These are phyloP conservation scores for Horisme vitalbata DNA, from an alignment of 2,888 invertebrate genomes.

Conservation along the genomic window DNA sequence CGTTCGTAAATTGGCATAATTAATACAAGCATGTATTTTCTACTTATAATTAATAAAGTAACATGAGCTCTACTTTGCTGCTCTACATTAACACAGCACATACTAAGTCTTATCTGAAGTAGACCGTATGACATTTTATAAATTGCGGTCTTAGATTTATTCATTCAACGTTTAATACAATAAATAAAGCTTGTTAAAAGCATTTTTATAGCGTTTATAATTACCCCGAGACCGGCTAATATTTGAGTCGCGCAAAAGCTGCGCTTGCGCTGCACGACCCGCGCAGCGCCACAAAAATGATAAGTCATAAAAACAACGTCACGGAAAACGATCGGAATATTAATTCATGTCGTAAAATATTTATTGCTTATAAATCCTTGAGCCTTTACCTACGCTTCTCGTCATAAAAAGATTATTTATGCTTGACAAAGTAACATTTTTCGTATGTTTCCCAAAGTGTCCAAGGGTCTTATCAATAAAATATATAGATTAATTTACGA, in stretches of 20 bases:
- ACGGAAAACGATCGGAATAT: conserved; percentile 82
- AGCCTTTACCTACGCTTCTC: conserved; percentile 81
- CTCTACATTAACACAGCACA: conserved; percentile 10
- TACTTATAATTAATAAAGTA: conserved; percentile 4
- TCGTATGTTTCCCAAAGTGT: conserved; percentile 77
- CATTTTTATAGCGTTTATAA: conserved; percentile 71
- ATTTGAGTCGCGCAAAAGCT: conserved; percentile 56
- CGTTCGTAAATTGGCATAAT: conserved; percentile 12
- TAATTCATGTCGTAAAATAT: conserved; percentile 83
- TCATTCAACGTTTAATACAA: conserved; percentile 67
- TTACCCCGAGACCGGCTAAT: conserved; percentile 70
- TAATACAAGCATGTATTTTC: neutral
- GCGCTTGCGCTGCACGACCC: conserved; percentile 46
- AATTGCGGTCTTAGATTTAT: conserved; percentile 44
- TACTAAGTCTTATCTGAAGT: conserved; percentile 28
- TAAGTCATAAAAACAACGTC: conserved; percentile 82
- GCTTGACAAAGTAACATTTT: conserved; percentile 80
- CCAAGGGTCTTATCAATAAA: conserved; percentile 74
- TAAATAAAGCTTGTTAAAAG: conserved; percentile 71
- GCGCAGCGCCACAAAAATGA: conserved; percentile 78
- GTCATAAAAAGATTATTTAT: conserved; percentile 83
- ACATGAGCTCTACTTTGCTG: conserved; percentile 14
- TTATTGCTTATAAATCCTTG: conserved; percentile 83
- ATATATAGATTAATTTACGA: conserved; percentile 73
- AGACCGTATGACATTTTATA: conserved; percentile 38